phyloP scores from a whole-genome alignment of 1,140 invertebrate species.

The Argopecten irradians region DNA sequence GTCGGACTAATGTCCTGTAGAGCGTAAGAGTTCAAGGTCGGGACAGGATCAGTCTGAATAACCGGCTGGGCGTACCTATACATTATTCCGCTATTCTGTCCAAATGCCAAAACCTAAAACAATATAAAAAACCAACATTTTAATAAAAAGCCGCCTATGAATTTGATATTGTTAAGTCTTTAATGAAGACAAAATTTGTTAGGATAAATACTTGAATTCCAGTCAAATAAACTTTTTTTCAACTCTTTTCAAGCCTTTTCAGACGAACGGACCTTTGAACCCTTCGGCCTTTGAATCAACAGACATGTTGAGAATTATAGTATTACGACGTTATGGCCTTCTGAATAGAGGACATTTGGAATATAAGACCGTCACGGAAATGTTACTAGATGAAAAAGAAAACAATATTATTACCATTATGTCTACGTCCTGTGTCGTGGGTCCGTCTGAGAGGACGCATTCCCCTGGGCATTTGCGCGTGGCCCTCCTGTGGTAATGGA shows the following conservation, averaged over 20 bases:
- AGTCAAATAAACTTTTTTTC: no score
- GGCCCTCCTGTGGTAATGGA: constrained; percentile 40
- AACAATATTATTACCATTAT: constrained; percentile 44
- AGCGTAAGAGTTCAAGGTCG: background rate
- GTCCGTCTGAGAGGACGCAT: constrained; percentile 45
- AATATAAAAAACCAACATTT: background rate
- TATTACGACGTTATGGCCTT: constrained; percentile 29
- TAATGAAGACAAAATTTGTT: no score
- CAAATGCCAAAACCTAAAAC: background rate
- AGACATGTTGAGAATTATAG: constrained; percentile 16
- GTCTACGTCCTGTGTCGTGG: constrained; percentile 43
- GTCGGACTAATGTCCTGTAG: background rate
- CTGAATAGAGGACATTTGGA: constrained; percentile 30
- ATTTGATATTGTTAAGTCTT: no score
- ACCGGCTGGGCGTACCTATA: background rate
- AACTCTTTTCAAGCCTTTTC: no score
- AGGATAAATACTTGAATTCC: no score
- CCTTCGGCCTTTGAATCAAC: no score
- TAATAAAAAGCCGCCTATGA: background rate
- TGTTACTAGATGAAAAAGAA: background rate
- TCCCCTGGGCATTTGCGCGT: constrained; percentile 40
- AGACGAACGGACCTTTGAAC: no score
- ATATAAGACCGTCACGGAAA: no score
- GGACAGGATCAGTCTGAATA: background rate
- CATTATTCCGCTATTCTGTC: background rate